A percentile compares a stretch with the other conserved stretches of the same genome.
Evolutionary conservation across 2,797 vertebrate genomes (phyloP).

Genomic region (Sebastiscus tertius): DNA sequence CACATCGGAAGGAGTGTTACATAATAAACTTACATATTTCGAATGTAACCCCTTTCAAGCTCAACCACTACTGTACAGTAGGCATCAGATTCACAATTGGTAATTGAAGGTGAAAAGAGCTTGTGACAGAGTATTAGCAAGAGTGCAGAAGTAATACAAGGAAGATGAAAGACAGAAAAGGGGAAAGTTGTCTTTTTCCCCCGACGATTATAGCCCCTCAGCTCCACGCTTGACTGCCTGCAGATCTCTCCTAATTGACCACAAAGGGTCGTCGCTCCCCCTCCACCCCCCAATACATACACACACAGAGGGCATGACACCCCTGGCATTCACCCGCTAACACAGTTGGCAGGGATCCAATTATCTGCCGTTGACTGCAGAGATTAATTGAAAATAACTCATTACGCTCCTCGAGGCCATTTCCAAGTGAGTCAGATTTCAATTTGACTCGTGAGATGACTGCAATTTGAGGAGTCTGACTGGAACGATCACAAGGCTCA

Average conservation of each 20-base stretch:
- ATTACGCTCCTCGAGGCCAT: slow-evolving; percentile 44
- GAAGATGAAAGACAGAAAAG: slow-evolving; percentile 6
- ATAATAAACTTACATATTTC: not conserved
- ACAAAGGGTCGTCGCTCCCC: slow-evolving; percentile 16
- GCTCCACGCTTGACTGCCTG: slow-evolving; percentile 16
- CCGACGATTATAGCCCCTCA: not conserved
- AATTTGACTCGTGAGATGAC: slow-evolving; percentile 32
- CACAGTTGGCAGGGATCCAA: slow-evolving; percentile 66
- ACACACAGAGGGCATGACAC: slow-evolving; percentile 5
- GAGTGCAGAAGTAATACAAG: not conserved
- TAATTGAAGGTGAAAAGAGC: not conserved
- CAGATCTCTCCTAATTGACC: slow-evolving; percentile 50
- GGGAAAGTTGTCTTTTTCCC: slow-evolving; percentile 15
- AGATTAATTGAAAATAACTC: slow-evolving; percentile 68
- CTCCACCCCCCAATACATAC: not conserved
- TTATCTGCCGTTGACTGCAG: slow-evolving; percentile 43
- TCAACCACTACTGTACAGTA: not conserved
- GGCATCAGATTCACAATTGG: not conserved
- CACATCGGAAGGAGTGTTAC: not conserved
- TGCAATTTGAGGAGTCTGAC: slow-evolving; percentile 3
- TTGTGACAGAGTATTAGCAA: not conserved
- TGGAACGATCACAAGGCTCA: slow-evolving; percentile 5
- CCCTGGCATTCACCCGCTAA: slow-evolving; percentile 54
- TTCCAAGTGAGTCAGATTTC: slow-evolving; percentile 42
- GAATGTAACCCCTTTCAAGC: not conserved